Base-by-base conservation (phyloP, 2,113 vertebrate genomes). In the Hypomesus transpacificus region DNA sequence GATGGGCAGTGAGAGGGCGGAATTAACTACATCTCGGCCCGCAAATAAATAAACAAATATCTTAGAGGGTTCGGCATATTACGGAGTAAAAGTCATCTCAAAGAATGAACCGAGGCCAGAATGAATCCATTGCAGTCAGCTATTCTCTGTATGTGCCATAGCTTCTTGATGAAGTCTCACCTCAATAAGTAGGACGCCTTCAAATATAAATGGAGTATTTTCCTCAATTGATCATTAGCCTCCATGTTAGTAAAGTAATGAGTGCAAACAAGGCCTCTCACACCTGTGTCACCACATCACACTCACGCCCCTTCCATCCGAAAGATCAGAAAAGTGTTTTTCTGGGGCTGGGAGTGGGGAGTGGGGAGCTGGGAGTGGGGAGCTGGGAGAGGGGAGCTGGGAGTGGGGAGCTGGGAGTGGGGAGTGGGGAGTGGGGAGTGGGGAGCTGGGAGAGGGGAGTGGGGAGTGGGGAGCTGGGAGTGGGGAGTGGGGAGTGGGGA, bases 1-100 rank as follows among this genome's bases (percentile, higher is more conserved):
- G 80, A 88, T 84, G 79, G 82, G 85, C 75, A 87, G 81, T 78
- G 84, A 82, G 85, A 81, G 77, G 83, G 78, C 74, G 86, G 75
- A 73, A 82, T 86, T 74, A 81, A 77, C 72, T 54, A 77, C 79
- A 79, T 18, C 60, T 28, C 26, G 28, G 34, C n/a, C 68, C 4
- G 51, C 7, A 66, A 75, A 78, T 68, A 57, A 67, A 69, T 54
- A 66, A 78, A 74, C n/a, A 59, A 52, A 9, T 66, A 66, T n/a
- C 71, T 78, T 66, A 69, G 13, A 65, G n/a, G 59, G 69, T 17
- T 46, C 39, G 39, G 39, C 39, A 39, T 65, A 46, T 39, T 39
- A 65, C 26, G 16, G 63, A n/a, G 28, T 46, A 20, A 34, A 65
- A 65, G 18, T 34, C 31, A 34, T 28, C 61, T 63, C 11, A 14